These are phyloP conservation scores for Enchytraeus crypticus DNA, from an alignment of 2,888 invertebrate genomes.

Conservation along the genomic window DNA sequence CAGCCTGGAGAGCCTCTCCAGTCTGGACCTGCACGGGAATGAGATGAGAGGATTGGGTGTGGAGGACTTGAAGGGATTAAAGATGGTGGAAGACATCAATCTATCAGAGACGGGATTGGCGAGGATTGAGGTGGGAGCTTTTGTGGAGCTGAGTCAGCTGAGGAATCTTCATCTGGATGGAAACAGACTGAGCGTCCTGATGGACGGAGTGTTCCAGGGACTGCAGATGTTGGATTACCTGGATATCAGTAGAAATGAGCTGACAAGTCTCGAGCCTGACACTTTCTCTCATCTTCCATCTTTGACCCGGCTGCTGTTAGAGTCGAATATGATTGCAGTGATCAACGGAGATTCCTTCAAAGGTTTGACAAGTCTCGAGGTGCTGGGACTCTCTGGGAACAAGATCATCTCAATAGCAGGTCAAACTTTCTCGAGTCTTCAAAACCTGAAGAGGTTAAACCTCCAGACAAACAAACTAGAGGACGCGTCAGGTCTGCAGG, in stretches of 20 bases:
- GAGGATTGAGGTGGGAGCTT: conserved; percentile 11
- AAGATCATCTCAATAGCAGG: too few species aligned
- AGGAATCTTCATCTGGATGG: conserved; percentile 10
- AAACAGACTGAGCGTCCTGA: conserved; percentile 11
- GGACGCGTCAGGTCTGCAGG: too few species aligned
- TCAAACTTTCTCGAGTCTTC: too few species aligned
- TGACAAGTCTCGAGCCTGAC: conserved; percentile 2
- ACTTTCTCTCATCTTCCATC: conserved; percentile 11
- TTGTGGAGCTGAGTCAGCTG: conserved; percentile 10
- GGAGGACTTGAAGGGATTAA: conserved; percentile 6
- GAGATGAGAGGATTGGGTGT: conserved; percentile 2
- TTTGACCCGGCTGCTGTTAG: neutral
- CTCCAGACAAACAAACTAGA: too few species aligned
- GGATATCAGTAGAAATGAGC: conserved; percentile 10
- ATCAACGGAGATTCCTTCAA: neutral
- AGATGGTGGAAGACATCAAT: conserved; percentile 6
- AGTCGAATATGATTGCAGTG: neutral
- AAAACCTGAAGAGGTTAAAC: too few species aligned
- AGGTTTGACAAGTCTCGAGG: neutral
- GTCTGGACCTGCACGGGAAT: conserved; percentile 14
- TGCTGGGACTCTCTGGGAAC: neutral
- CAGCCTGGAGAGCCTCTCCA: conserved; percentile 8
- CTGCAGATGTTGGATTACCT: conserved; percentile 13
- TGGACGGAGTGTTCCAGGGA: conserved; percentile 10
- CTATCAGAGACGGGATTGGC: conserved; percentile 12